Evolutionary conservation across 2,888 invertebrate species (phyloP).

Genomic region (Lagria hirta): DNA sequence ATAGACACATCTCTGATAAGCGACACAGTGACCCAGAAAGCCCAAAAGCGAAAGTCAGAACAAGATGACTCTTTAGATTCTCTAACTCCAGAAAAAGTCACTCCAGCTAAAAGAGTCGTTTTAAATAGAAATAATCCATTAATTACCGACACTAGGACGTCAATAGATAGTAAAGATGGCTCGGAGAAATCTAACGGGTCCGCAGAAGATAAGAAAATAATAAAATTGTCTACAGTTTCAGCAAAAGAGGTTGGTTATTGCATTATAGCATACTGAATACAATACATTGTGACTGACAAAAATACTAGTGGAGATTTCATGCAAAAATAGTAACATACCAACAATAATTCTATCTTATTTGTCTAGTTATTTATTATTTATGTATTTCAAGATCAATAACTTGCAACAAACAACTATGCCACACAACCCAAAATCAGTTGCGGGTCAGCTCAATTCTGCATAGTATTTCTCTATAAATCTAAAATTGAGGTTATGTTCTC

Average conservation of each 20-base stretch:
- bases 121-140: slow-evolving; percentile 58
- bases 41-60: slow-evolving; percentile 43
- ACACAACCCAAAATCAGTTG: too few relatives aligned
- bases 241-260: slow-evolving; percentile 61
- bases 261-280: slow-evolving; percentile 11
- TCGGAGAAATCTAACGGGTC: slow-evolving; percentile 30
- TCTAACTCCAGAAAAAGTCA: slow-evolving; percentile 41
- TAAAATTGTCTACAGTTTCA: slow-evolving; percentile 61
- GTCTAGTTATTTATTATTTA: too few relatives aligned
- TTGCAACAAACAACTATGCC: too few relatives aligned
- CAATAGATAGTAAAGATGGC: slow-evolving; percentile 36
- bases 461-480: too few relatives aligned
- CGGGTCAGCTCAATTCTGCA: too few relatives aligned
- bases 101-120: slow-evolving; percentile 62
- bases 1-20: slow-evolving; percentile 45
- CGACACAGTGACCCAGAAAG: slow-evolving; percentile 27
- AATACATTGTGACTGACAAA: too few relatives aligned
- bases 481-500: too few relatives aligned
- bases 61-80: slow-evolving; percentile 30
- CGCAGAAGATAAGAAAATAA: slow-evolving; percentile 55
- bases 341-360: too few relatives aligned
- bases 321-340: too few relatives aligned
- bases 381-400: too few relatives aligned
- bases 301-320: too few relatives aligned
- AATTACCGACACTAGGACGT: slow-evolving; percentile 31